These are phyloP conservation scores for Pygmarrhopalites habei DNA, from an alignment of 1,140 invertebrate species.

Conservation along the genomic window DNA sequence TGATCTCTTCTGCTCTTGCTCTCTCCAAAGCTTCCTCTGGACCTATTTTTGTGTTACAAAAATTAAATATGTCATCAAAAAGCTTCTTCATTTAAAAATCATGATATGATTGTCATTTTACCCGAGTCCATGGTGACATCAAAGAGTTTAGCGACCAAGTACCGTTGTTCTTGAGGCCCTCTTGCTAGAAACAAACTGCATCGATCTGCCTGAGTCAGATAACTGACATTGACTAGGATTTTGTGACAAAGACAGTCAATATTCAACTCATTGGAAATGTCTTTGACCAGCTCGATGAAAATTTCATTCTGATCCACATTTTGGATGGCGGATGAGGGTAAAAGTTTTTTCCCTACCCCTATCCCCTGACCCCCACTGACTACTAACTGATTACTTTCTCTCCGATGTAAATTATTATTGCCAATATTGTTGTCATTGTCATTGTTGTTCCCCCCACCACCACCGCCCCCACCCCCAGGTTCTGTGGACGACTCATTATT, in stretches of 20 bases:
- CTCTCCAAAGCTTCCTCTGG: constrained; percentile 60
- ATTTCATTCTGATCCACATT: constrained; percentile 63
- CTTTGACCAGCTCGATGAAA: constrained; percentile 86
- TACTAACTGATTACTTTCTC: not conserved
- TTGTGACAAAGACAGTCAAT: constrained; percentile 89
- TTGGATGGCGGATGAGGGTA: too few relatives aligned
- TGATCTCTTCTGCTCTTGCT: constrained; percentile 44
- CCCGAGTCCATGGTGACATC: constrained; percentile 63
- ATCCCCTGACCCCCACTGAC: not conserved
- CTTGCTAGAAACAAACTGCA: constrained; percentile 80
- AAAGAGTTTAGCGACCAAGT: constrained; percentile 82
- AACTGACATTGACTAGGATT: constrained; percentile 81
- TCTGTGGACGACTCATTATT: too few relatives aligned
- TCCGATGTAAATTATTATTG: not conserved
- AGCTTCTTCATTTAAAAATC: not conserved
- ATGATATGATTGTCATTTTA: not conserved
- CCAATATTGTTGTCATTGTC: constrained; percentile 42
- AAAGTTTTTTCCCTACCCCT: constrained; percentile 41
- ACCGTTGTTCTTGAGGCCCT: constrained; percentile 63
- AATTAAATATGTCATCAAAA: constrained; percentile 2
- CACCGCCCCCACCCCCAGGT: not conserved
- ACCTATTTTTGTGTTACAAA: constrained; percentile 52
- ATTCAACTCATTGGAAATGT: constrained; percentile 86
- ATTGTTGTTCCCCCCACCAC: constrained; percentile 17
- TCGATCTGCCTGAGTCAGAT: constrained; percentile 76